Evolutionary conservation across 2,888 invertebrate genomes (phyloP).

Genomic region (Pediacus dermestoides): DNA sequence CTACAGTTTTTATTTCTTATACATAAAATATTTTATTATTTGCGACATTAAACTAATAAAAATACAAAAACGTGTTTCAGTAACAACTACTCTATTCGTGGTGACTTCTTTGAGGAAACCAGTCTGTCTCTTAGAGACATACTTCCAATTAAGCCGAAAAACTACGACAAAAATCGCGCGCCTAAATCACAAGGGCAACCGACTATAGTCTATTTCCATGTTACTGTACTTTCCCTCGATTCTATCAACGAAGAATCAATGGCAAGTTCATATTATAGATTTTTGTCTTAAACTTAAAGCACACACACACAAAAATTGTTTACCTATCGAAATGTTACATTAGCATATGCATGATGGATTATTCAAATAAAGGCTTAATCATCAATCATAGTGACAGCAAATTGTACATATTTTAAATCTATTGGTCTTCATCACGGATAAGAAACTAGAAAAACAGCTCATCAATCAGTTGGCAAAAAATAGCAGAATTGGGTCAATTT

Average conservation of each 20-base stretch:
- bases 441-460: too few relatives aligned
- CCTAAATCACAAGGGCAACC: constrained; percentile 83
- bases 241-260: constrained; percentile 96
- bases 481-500: too few relatives aligned
- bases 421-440: not conserved
- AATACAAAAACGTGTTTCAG: constrained; percentile 1
- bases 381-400: constrained; percentile 10
- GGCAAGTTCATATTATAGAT: constrained; percentile 53
- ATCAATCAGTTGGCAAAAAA: too few relatives aligned
- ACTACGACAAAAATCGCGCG: constrained; percentile 86
- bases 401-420: constrained; percentile 9
- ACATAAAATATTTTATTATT: constrained; percentile 2
- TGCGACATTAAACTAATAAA: not conserved
- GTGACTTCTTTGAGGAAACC: constrained; percentile 50
- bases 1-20: too few relatives aligned
- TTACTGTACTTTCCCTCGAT: constrained; percentile 84
- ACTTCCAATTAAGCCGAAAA: constrained; percentile 76
- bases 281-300: not conserved
- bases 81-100: constrained; percentile 7
- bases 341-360: not conserved
- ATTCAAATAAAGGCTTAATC: not conserved
- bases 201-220: constrained; percentile 86
- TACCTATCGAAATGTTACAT: constrained; percentile 5
- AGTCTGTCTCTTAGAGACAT: constrained; percentile 81
- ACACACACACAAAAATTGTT: constrained; percentile 4